Evolutionary conservation across 2,888 invertebrate genomes (phyloP), one percentile per base, ranked within the genome.

Genomic region (Melanostoma mellinum): DNA sequence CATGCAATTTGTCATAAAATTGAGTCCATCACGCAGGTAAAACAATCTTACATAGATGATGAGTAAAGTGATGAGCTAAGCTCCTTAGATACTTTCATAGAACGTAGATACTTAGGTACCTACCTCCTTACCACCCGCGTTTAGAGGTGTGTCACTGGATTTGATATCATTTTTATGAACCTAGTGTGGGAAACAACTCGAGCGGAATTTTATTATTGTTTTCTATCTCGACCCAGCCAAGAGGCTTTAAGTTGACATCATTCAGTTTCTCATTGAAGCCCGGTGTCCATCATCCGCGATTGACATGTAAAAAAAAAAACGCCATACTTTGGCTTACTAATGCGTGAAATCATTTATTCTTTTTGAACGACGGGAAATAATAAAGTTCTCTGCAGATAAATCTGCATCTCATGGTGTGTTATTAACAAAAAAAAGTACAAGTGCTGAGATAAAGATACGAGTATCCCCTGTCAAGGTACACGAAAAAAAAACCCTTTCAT

Each of bases 261-360:
- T 68, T 67, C 35, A 52, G 36, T 58, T 42, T 40, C 6, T 68
- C 71, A 73, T 73, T 82, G 78, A 65, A 73, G 58, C 53, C 46
- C 20, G 33, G 20, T n/a, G 55, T 61, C 42, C 42, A 42, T 61
- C 52, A 56, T 46, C 38, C n/a, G 44, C 33, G 50, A 63, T 73
- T 69, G 58, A 82, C 74, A 63, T 63, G 36, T 10, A 48, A 9
- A 61, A 46, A 44, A 32, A 60, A 60, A 44, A 73, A 58, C 42
- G 33, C 53, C 40, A 38, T 32, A 40, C 60, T 8, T 9, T 36
- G 5, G 55, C 44, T 79, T 58, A 72, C 74, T 67, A 75, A 79
- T 79, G 84, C 84, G 79, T 84, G 74, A 79, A 84, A 79, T 79
- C 74, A 61, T 75, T n/a, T n/a, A 84, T 84, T 79, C 79, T 75